These are phyloP conservation scores for Schizothorax lantsangensis DNA, from an alignment of 2,797 vertebrate genomes.

Conservation along the genomic window DNA sequence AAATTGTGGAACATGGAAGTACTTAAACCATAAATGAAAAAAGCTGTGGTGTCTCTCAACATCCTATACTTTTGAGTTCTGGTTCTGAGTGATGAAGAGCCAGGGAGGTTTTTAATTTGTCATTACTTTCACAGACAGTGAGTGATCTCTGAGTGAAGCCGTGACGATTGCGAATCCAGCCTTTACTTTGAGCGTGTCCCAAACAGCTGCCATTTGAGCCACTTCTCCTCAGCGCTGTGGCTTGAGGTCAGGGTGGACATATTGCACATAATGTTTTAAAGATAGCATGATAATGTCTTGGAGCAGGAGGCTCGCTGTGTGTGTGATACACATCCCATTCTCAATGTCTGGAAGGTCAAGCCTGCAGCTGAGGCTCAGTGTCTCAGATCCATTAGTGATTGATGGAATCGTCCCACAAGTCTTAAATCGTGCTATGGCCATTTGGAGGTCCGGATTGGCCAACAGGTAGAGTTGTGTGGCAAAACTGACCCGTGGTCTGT, in stretches of 20 bases:
- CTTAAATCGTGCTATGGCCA: slow-evolving; percentile 33
- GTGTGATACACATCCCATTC: slow-evolving; percentile 30
- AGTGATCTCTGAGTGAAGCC: slow-evolving; percentile 63
- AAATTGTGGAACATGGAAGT: slow-evolving; percentile 78
- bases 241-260: slow-evolving; percentile 48
- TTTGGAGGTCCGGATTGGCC: slow-evolving; percentile 14
- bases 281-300: slow-evolving; percentile 32
- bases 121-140: slow-evolving; percentile 56
- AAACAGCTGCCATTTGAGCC: slow-evolving; percentile 57
- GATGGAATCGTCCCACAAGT: slow-evolving; percentile 31
- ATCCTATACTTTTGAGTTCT: slow-evolving; percentile 66
- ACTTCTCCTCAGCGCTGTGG: slow-evolving; percentile 48
- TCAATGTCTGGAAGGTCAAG: slow-evolving; percentile 46
- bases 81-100: slow-evolving; percentile 56
- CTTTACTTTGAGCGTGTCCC: slow-evolving; percentile 53
- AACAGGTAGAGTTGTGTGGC: slow-evolving; percentile 20
- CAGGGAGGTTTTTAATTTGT: slow-evolving; percentile 59
- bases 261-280: slow-evolving; percentile 48
- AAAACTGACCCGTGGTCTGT: slow-evolving; percentile 5
- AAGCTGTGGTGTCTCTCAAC: slow-evolving; percentile 71
- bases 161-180: slow-evolving; percentile 65
- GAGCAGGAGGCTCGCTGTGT: slow-evolving; percentile 43
- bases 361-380: slow-evolving; percentile 30
- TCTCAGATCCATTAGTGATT: slow-evolving; percentile 37
- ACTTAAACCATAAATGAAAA: slow-evolving; percentile 78